Percentiles rank a stretch among this genome's conserved stretches.
Conservation (phyloP, 2,888 invertebrate genomes). For the Cactoblastis cactorum region DNA sequence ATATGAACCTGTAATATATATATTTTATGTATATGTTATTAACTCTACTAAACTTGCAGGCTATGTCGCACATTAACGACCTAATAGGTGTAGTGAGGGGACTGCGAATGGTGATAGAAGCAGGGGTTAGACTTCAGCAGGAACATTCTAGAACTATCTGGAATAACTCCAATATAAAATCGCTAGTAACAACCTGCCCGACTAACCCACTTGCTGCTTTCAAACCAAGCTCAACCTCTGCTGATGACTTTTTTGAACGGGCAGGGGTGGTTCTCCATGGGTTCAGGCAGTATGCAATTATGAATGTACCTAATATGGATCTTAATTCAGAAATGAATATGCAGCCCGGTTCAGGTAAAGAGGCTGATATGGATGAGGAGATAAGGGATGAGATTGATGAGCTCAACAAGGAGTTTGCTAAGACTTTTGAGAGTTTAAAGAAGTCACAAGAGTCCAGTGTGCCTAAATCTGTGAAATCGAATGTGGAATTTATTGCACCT, state of each 20-base stretch:
- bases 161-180: conserved; percentile 84
- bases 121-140: conserved; percentile 83
- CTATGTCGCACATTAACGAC: conserved; percentile 82
- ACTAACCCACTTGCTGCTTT: conserved; percentile 49
- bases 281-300: conserved; percentile 78
- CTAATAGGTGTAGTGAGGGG: conserved; percentile 84
- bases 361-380: conserved; percentile 48
- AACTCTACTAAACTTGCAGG: conserved; percentile 53
- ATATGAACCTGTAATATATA: neutral
- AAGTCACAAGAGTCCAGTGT: conserved; percentile 32
- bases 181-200: conserved; percentile 48
- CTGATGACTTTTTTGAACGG: conserved; percentile 78
- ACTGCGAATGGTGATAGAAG: conserved; percentile 82
- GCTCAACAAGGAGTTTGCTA: conserved; percentile 65
- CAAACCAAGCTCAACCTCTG: conserved; percentile 43
- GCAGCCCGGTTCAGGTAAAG: conserved; percentile 34
- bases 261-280: conserved; percentile 85
- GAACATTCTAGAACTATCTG: conserved; percentile 80
- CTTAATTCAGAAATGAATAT: conserved; percentile 19
- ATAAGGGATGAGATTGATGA: conserved; percentile 61
- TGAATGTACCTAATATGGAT: conserved; percentile 54
- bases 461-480: conserved; percentile 14
- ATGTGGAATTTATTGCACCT: conserved; percentile 32
- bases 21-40: conserved; percentile 19
- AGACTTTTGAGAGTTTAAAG: conserved; percentile 61